Evolutionary conservation across 2,888 invertebrate genomes (phyloP).

Genomic region (Graphium colonna): DNA sequence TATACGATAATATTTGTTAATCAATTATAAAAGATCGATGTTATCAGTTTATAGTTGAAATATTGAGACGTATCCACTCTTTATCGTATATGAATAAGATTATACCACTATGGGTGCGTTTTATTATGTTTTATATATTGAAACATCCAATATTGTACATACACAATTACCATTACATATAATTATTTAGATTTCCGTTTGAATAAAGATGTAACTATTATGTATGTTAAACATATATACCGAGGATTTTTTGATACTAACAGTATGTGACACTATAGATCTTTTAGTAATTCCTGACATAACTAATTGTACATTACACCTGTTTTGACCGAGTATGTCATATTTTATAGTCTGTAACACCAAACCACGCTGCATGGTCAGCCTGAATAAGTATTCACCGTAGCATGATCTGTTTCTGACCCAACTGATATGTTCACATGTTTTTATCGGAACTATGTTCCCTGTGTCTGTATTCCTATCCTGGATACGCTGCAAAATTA

Average conservation of each 20-base stretch:
- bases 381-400: slow-evolving; percentile 15
- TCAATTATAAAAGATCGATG: background rate
- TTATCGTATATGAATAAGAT: too few relatives aligned
- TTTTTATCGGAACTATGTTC: slow-evolving; percentile 2
- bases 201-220: too few relatives aligned
- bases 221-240: too few relatives aligned
- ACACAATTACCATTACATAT: background rate
- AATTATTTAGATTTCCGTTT: background rate
- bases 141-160: background rate
- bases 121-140: background rate
- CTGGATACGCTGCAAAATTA: slow-evolving; percentile 38
- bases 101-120: background rate
- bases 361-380: slow-evolving; percentile 3
- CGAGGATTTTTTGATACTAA: too few relatives aligned
- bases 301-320: too few relatives aligned
- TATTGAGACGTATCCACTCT: too few relatives aligned
- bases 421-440: background rate
- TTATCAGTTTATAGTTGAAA: background rate
- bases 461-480: too few relatives aligned
- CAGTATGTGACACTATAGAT: too few relatives aligned
- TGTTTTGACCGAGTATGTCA: too few relatives aligned
- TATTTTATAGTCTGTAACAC: background rate
- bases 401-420: slow-evolving; percentile 11
- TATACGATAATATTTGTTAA: background rate
- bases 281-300: too few relatives aligned